These are phyloP conservation scores for Callyntrura guangdongensis DNA, from an alignment of 2,888 invertebrate species.

Conservation along the genomic window DNA sequence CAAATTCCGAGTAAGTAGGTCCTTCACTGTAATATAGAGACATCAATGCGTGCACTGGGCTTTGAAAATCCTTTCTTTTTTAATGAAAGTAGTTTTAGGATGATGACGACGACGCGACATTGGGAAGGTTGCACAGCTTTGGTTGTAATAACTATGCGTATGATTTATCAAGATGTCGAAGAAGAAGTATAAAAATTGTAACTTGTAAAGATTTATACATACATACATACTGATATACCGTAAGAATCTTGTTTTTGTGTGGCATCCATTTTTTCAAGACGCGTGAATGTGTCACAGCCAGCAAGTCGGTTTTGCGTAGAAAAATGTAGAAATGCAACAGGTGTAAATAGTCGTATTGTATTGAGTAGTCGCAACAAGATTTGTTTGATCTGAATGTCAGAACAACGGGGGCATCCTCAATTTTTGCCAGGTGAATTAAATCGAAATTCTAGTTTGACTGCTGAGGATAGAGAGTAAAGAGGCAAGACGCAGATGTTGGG, in stretches of 20 bases:
- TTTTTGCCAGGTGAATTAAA: background rate
- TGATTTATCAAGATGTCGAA: too few species aligned
- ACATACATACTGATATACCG: background rate
- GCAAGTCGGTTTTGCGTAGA: background rate
- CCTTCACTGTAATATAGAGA: background rate
- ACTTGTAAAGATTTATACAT: background rate
- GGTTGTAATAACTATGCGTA: too few species aligned
- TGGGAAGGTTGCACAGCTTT: constrained; percentile 73
- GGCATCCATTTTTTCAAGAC: constrained; percentile 40
- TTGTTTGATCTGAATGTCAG: constrained; percentile 44
- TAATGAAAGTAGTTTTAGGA: constrained; percentile 46
- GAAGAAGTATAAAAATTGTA: too few species aligned
- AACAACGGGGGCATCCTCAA: constrained; percentile 38
- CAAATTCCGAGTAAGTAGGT: constrained; percentile 33
- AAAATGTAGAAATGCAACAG: constrained; percentile 10
- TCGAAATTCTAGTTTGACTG: background rate
- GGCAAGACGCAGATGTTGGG: background rate
- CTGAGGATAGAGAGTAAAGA: too few species aligned
- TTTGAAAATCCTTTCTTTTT: background rate
- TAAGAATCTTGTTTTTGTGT: background rate
- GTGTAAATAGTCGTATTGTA: too few species aligned
- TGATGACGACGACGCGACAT: constrained; percentile 46
- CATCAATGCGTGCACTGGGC: background rate
- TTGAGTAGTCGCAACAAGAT: background rate
- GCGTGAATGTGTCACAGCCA: constrained; percentile 39